Percentiles rank a stretch among this genome's conserved stretches.
phyloP scores from a whole-genome alignment of 2,888 invertebrate species.

The Apotomis turbidana region DNA sequence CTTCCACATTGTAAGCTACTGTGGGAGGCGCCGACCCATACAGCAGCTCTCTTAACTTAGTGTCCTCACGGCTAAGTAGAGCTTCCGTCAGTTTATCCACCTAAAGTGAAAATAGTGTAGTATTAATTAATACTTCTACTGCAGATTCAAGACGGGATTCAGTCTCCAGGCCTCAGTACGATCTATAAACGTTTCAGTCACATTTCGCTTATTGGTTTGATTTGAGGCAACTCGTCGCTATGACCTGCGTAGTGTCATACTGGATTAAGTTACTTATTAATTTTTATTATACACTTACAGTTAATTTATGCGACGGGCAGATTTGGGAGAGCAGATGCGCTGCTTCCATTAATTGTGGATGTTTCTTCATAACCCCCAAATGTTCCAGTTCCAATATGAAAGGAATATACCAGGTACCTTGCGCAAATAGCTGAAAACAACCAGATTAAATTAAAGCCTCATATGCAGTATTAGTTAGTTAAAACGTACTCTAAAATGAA shows the following conservation, averaged over 20 bases:
- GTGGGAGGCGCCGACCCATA: conserved; percentile 78
- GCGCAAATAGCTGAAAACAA: conserved; percentile 88
- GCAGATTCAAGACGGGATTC: no score
- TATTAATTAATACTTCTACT: background rate
- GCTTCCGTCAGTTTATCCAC: conserved; percentile 77
- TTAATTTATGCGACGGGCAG: conserved; percentile 89
- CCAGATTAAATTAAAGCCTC: no score
- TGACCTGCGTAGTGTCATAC: no score
- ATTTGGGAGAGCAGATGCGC: conserved; percentile 91
- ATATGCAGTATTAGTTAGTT: no score
- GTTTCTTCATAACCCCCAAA: conserved; percentile 91
- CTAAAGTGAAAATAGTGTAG: conserved; percentile 49
- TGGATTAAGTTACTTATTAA: no score
- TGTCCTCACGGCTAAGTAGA: conserved; percentile 71
- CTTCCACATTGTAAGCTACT: conserved; percentile 79
- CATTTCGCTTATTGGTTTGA: no score
- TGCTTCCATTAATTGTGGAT: conserved; percentile 92
- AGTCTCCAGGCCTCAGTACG: no score
- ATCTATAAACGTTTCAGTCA: no score
- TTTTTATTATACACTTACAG: conserved; percentile 76
- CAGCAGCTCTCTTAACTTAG: conserved; percentile 74
- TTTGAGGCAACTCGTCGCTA: no score
- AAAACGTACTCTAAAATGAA: no score
- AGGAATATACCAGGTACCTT: conserved; percentile 89
- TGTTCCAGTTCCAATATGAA: conserved; percentile 95